Conservation (phyloP, 1,140 invertebrate species). For the Bombus impatiens region DNA sequence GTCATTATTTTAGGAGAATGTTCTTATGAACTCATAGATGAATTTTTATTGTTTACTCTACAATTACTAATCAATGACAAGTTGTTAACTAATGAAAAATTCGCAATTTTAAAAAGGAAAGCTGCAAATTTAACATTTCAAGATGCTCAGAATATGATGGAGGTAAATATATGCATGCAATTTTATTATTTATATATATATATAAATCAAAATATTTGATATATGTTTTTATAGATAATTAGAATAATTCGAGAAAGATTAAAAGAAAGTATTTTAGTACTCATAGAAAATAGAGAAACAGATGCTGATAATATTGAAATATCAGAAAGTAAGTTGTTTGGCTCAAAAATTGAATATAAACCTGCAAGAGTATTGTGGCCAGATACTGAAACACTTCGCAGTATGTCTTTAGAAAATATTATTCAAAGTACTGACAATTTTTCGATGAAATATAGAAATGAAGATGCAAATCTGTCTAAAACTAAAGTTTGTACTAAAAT, state of each 20-base stretch:
- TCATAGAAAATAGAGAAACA: conserved; percentile 45
- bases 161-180: conserved; percentile 73
- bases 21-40: conserved; percentile 84
- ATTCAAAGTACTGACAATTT: conserved; percentile 65
- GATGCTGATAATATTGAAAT: conserved; percentile 8
- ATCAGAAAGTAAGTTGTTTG: conserved; percentile 63
- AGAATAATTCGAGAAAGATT: conserved; percentile 64
- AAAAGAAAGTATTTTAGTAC: conserved; percentile 65
- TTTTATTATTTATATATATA: conserved; percentile 31
- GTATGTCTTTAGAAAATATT: conserved; percentile 66
- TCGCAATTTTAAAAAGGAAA: conserved; percentile 82
- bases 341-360: conserved; percentile 70
- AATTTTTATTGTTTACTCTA: conserved; percentile 85
- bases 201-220: not conserved
- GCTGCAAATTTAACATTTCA: conserved; percentile 82
- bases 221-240: conserved; percentile 74
- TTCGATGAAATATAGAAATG: conserved; percentile 68
- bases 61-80: conserved; percentile 85
- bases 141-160: conserved; percentile 83
- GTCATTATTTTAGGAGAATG: conserved; percentile 67
- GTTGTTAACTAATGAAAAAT: conserved; percentile 83
- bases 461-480: conserved; percentile 64
- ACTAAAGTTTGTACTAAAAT: conserved; percentile 75
- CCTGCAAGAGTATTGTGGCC: conserved; percentile 71
- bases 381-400: conserved; percentile 68